These are phyloP conservation scores for Anarhynchus alexandrinus DNA, from an alignment of 2,113 vertebrate species.

Conservation along the genomic window DNA sequence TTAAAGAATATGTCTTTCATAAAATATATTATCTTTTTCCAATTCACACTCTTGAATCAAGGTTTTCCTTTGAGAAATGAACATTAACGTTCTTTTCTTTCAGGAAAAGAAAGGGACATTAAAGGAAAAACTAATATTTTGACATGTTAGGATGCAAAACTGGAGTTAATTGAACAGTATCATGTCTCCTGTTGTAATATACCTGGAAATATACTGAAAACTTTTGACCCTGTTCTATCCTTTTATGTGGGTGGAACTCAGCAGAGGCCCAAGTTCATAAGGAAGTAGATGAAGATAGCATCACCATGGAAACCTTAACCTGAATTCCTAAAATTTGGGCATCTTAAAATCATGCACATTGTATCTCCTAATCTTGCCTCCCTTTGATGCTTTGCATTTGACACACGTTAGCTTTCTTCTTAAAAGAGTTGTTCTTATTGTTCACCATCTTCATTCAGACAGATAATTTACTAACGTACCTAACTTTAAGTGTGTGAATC, in stretches of 20 bases:
- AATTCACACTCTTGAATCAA: not conserved
- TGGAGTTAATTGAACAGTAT: not conserved
- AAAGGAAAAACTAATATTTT: not conserved
- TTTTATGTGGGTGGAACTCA: conserved; percentile 42
- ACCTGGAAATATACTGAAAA: conserved; percentile 9
- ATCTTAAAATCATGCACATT: conserved; percentile 21
- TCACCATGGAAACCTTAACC: conserved; percentile 69
- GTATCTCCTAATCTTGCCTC: not conserved
- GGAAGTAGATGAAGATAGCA: conserved; percentile 50
- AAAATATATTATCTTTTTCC: not conserved
- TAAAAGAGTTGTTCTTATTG: not conserved
- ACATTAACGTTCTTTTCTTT: not conserved
- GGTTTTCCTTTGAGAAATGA: not conserved
- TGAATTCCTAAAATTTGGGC: conserved; percentile 27
- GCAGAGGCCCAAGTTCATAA: conserved; percentile 43
- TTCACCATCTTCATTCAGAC: not conserved
- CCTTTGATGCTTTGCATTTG: not conserved
- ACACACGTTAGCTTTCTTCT: not conserved
- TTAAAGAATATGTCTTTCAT: not conserved
- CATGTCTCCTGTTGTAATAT: not conserved
- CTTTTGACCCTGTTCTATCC: conserved; percentile 32
- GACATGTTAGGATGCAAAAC: not conserved
- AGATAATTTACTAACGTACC: not conserved
- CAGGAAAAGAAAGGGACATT: not conserved
- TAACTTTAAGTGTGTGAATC: not conserved